These are phyloP conservation scores for Lampropteryx suffumata DNA, from an alignment of 2,888 invertebrate genomes.

Conservation along the genomic window DNA sequence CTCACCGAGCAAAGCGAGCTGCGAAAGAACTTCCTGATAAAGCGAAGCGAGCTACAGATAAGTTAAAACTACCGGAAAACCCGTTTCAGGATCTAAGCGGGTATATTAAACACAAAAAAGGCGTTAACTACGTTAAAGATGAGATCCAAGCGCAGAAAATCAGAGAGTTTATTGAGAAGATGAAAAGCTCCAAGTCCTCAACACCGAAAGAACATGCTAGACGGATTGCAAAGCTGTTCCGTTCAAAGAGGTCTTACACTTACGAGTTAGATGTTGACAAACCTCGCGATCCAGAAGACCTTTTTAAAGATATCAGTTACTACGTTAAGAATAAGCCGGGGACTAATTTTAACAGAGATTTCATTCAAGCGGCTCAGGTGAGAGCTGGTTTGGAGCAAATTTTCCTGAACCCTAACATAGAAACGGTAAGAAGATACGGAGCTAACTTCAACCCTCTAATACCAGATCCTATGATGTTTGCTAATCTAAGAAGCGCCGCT, in stretches of 20 bases:
- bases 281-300: constrained; percentile 45
- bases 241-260: constrained; percentile 36
- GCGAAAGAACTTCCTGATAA: constrained; percentile 24
- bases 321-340: constrained; percentile 58
- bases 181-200: constrained; percentile 6
- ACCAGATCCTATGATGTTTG: constrained; percentile 40
- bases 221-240: constrained; percentile 5
- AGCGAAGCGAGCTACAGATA: constrained; percentile 42
- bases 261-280: constrained; percentile 40
- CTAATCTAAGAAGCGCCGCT: constrained; percentile 27
- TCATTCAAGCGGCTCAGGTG: constrained; percentile 45
- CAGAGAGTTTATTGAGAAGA: constrained; percentile 37
- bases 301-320: constrained; percentile 58
- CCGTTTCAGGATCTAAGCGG: constrained; percentile 41
- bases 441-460: constrained; percentile 58
- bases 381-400: constrained; percentile 47
- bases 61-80: constrained; percentile 36
- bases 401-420: constrained; percentile 51
- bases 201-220: constrained; percentile 7
- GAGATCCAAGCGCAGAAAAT: constrained; percentile 37
- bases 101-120: constrained; percentile 38
- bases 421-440: constrained; percentile 53
- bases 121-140: constrained; percentile 37
- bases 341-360: constrained; percentile 39
- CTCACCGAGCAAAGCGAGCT: too few species aligned